Evolutionary conservation across 2,888 invertebrate genomes (phyloP).

Genomic region (Tetrapedia diversipes): DNA sequence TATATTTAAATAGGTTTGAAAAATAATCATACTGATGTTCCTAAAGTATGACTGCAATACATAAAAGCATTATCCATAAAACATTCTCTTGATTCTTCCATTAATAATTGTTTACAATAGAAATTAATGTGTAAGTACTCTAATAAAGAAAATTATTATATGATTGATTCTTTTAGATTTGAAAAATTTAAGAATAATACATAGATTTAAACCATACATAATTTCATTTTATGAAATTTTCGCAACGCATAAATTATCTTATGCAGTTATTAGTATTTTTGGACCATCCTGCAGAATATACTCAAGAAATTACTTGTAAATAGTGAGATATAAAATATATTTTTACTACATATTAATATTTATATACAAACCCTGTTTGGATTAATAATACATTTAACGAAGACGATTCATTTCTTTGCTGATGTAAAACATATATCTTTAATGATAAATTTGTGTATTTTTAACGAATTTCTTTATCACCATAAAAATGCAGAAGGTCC

Average conservation of each 20-base stretch:
- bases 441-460: constrained; percentile 28
- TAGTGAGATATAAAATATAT: constrained; percentile 57
- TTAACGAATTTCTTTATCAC: constrained; percentile 28
- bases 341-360: constrained; percentile 54
- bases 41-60: constrained; percentile 61
- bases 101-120: constrained; percentile 65
- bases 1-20: constrained; percentile 37
- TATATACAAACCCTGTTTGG: constrained; percentile 68
- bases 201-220: constrained; percentile 40
- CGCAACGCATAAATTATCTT: constrained; percentile 46
- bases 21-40: constrained; percentile 32
- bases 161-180: constrained; percentile 28
- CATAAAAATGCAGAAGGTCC: constrained; percentile 49
- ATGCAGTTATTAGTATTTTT: constrained; percentile 49
- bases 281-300: constrained; percentile 62
- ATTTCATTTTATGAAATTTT: constrained; percentile 48
- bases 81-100: constrained; percentile 56
- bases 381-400: constrained; percentile 53
- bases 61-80: constrained; percentile 67
- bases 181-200: constrained; percentile 41
- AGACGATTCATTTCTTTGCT: constrained; percentile 26
- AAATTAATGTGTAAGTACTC: constrained; percentile 51
- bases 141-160: constrained; percentile 34
- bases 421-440: constrained; percentile 36
- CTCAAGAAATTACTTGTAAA: constrained; percentile 52